phyloP scores from a whole-genome alignment of 2,888 invertebrate genomes.

The Drosophila rellima region DNA sequence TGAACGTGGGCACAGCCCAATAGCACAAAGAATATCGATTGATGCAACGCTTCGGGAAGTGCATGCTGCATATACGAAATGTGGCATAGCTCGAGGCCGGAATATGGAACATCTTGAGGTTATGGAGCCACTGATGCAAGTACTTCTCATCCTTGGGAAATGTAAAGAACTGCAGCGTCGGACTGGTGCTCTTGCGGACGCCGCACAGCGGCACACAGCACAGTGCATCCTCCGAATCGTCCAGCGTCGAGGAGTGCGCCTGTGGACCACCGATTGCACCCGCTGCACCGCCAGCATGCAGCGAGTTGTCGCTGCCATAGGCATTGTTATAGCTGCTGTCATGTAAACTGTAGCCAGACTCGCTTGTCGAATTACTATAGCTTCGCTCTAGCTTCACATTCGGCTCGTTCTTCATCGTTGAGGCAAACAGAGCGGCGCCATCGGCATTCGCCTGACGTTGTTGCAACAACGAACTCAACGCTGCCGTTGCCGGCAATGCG shows the following conservation, averaged over 20 bases:
- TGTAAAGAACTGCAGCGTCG: conserved; percentile 81
- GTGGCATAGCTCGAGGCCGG: conserved; percentile 69
- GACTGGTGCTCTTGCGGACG: conserved; percentile 79
- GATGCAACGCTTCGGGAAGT: conserved; percentile 83
- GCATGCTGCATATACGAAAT: conserved; percentile 82
- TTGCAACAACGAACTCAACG: conserved; percentile 63
- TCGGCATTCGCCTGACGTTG: conserved; percentile 74
- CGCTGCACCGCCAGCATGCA: conserved; percentile 33
- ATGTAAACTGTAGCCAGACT: conserved; percentile 70
- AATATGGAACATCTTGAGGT: conserved; percentile 80
- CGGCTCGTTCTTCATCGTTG: conserved; percentile 68
- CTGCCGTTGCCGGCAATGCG: conserved; percentile 65
- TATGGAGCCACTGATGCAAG: conserved; percentile 82
- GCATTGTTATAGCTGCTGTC: conserved; percentile 65
- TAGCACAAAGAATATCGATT: conserved; percentile 83
- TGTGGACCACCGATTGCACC: conserved; percentile 62
- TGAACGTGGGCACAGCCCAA: conserved; percentile 83
- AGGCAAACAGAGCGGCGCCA: conserved; percentile 51
- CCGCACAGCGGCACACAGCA: conserved; percentile 83
- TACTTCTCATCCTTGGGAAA: conserved; percentile 83
- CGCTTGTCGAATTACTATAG: conserved; percentile 76
- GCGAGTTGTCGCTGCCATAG: conserved; percentile 61
- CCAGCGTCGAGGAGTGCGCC: conserved; percentile 76
- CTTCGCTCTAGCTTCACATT: conserved; percentile 77
- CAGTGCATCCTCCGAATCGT: conserved; percentile 77